Evolutionary conservation across 2,888 invertebrate species (phyloP), one percentile per base, ranked within the genome.

Genomic region (Taphrorychus bicolor): DNA sequence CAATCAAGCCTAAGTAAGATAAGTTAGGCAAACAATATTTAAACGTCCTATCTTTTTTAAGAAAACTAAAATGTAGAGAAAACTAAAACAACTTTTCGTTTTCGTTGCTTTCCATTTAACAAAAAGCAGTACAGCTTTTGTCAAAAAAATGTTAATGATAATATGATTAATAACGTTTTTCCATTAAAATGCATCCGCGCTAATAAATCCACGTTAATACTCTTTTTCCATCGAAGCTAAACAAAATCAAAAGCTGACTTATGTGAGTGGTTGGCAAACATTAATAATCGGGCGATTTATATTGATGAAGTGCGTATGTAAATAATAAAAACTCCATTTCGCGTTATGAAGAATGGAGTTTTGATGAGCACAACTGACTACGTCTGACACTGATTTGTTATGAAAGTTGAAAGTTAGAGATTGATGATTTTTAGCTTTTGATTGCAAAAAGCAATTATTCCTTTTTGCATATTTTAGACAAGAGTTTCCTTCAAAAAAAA

Each of bases 271-370:
- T 22, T 19, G 5, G 52, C 52, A 60, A 60, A 60, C 23, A 60
- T 42, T 60, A 60, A 52, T 60, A 42, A 32, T 57, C 19, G 52
- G 49, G 23, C 5, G 32, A 59, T 59, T 49, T 48, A 48, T 59
- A 22, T 17, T 60, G 41, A 51, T 51, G 11, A 4, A 51, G 19
- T 51, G 51, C 9, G 7, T 18, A n/a, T 18, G 45, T 14, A 45
- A 45, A 45, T 17, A 45, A n/a, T n/a, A n/a, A 45, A 3, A 45
- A 4, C 17, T 45, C 14, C 2, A 17, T 16, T 51, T 51, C 11
- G 51, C 5, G 5, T 32, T 32, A 32, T 32, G 32, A 32, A 32
- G 32, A 9, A 32, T 11, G 3, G 1, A 3, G 11, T 32, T 32
- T 32, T 32, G 32, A 32, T 32, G 17, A 14, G n/a, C n/a, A 45